phyloP scores from a whole-genome alignment of 2,797 vertebrate genomes.

The Phrynocephalus vlangalii region DNA sequence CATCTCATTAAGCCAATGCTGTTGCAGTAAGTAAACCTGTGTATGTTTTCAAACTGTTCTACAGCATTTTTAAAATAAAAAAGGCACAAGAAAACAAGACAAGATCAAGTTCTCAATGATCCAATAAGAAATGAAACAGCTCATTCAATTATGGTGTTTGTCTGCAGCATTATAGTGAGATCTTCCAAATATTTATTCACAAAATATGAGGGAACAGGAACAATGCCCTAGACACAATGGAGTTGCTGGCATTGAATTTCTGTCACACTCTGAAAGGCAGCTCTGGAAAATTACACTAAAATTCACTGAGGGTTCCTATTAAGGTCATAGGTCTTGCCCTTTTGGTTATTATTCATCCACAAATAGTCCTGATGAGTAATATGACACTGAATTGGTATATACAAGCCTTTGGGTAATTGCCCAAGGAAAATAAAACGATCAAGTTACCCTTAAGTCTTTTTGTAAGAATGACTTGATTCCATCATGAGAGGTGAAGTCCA shows the following conservation, averaged over 20 bases:
- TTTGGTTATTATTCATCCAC: conserved; percentile 80
- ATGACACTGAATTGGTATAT: conserved; percentile 79
- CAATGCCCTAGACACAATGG: conserved; percentile 84
- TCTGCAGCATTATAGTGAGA: conserved; percentile 71
- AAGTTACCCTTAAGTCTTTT: conserved; percentile 78
- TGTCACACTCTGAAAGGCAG: conserved; percentile 73
- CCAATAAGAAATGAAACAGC: conserved; percentile 81
- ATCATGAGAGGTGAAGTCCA: conserved; percentile 68
- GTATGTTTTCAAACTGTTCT: conserved; percentile 89
- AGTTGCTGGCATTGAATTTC: conserved; percentile 82
- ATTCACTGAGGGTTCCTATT: conserved; percentile 79
- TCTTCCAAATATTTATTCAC: conserved; percentile 93
- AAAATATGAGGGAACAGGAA: conserved; percentile 86
- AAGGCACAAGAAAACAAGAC: conserved; percentile 55
- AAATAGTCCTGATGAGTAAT: conserved; percentile 86
- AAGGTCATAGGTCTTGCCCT: conserved; percentile 84
- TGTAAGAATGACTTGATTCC: conserved; percentile 70
- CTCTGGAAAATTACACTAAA: conserved; percentile 75
- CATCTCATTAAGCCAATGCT: conserved; percentile 81
- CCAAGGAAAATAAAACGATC: conserved; percentile 79
- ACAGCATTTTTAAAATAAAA: conserved; percentile 52
- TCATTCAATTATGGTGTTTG: conserved; percentile 87
- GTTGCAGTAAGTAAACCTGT: conserved; percentile 82
- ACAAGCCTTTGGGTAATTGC: conserved; percentile 79
- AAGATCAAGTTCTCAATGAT: conserved; percentile 83